These are phyloP conservation scores for Uromys caudimaculatus DNA, from an alignment of 2,797 vertebrate genomes.

Conservation along the genomic window DNA sequence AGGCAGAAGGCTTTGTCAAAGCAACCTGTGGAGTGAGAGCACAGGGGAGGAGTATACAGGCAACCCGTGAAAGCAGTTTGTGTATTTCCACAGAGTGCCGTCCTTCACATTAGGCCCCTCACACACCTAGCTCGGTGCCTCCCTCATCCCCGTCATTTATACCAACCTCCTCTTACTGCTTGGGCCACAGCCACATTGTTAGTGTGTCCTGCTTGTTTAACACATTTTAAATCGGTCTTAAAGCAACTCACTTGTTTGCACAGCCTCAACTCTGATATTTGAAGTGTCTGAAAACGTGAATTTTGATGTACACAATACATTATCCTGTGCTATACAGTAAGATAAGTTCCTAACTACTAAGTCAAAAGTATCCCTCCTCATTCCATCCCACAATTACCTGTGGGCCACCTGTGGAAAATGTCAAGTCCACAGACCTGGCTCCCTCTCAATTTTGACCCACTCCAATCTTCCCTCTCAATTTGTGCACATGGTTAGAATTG, in stretches of 20 bases:
- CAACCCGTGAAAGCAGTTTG: background rate
- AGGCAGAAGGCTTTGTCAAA: background rate
- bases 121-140: background rate
- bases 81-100: background rate
- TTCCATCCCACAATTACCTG: background rate
- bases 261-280: background rate
- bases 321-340: background rate
- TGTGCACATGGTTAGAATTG: background rate
- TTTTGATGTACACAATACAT: background rate
- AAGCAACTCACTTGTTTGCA: slow-evolving; percentile 40
- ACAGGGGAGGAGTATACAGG: background rate
- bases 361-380: background rate
- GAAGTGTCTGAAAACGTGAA: background rate
- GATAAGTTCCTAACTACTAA: slow-evolving; percentile 21
- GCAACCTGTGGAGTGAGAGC: background rate
- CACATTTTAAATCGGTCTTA: slow-evolving; percentile 16
- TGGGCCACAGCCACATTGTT: background rate
- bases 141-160: background rate
- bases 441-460: background rate
- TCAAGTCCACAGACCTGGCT: background rate
- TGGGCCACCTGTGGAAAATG: background rate
- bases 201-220: background rate
- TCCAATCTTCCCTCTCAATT: background rate
- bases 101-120: background rate
- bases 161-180: background rate